Conservation (phyloP, 2,888 invertebrate species). For the Ichneumon xanthorius region DNA sequence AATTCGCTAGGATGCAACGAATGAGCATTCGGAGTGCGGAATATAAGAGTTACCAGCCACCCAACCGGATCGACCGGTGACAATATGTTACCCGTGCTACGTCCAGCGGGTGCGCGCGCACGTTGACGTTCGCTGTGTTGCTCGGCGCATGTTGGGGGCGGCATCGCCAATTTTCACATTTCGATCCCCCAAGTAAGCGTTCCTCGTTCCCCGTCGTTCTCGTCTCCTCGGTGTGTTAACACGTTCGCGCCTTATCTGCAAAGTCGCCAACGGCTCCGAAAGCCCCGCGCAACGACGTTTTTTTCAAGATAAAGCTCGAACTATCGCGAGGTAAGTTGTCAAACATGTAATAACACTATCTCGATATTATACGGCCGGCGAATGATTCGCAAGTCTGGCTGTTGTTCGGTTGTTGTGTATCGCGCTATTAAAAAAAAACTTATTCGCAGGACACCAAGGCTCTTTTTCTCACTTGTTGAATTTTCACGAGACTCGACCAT, state of each 20-base stretch:
- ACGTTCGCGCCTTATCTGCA: background rate
- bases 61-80: too few relatives aligned
- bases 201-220: conserved; percentile 8
- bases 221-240: conserved; percentile 4
- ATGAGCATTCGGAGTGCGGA: too few relatives aligned
- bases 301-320: background rate
- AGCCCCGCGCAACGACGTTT: background rate
- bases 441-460: conserved; percentile 30
- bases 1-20: too few relatives aligned
- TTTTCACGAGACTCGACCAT: conserved; percentile 55
- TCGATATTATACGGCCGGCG: conserved; percentile 42
- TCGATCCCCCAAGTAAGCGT: conserved; percentile 9
- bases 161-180: conserved; percentile 39
- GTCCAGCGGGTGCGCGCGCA: conserved; percentile 5
- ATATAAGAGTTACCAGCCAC: too few relatives aligned
- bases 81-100: background rate
- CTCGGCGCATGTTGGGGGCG: conserved; percentile 36
- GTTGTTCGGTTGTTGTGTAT: background rate
- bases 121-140: background rate
- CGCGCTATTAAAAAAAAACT: conserved; percentile 23
- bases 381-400: conserved; percentile 58
- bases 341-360: background rate
- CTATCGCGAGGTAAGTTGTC: conserved; percentile 37
- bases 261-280: background rate
- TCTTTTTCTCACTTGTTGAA: conserved; percentile 39